Conservation (phyloP, 2,888 invertebrate species). For the Orthosia incerta region DNA sequence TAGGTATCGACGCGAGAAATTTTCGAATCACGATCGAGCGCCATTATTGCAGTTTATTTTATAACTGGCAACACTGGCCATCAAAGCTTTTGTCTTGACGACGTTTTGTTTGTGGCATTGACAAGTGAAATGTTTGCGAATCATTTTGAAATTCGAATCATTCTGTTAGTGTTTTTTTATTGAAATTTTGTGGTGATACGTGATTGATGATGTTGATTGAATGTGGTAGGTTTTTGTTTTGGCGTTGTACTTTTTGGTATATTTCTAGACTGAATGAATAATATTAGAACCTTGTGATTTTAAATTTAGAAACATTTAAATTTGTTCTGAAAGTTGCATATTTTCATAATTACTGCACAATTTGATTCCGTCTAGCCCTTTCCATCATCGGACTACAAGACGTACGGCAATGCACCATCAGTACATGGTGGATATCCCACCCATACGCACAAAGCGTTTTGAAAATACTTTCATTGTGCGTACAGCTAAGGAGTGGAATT, state of each 20-base stretch:
- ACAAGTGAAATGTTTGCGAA: conserved; percentile 69
- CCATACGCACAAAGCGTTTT: no score
- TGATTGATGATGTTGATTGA: conserved; percentile 51
- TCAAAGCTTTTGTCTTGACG: conserved; percentile 72
- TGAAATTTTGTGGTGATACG: conserved; percentile 42
- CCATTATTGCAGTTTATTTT: conserved; percentile 72
- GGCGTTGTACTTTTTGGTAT: conserved; percentile 1
- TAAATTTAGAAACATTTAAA: not conserved
- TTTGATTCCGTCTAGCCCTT: no score
- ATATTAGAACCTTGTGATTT: not conserved
- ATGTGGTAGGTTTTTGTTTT: conserved; percentile 37
- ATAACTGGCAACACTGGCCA: conserved; percentile 76
- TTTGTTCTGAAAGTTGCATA: not conserved
- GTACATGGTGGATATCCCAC: no score
- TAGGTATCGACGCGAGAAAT: conserved; percentile 80
- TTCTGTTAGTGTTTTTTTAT: conserved; percentile 47
- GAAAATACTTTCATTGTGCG: no score
- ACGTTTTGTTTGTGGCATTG: conserved; percentile 72
- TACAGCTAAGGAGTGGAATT: no score
- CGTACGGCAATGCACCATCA: no score
- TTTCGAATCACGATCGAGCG: conserved; percentile 76
- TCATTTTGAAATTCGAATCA: conserved; percentile 60
- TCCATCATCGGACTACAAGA: no score
- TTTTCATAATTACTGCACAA: not conserved
- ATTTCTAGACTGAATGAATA: not conserved